phyloP scores from a whole-genome alignment of 1,140 invertebrate species.

The Pachypsylla venusta region DNA sequence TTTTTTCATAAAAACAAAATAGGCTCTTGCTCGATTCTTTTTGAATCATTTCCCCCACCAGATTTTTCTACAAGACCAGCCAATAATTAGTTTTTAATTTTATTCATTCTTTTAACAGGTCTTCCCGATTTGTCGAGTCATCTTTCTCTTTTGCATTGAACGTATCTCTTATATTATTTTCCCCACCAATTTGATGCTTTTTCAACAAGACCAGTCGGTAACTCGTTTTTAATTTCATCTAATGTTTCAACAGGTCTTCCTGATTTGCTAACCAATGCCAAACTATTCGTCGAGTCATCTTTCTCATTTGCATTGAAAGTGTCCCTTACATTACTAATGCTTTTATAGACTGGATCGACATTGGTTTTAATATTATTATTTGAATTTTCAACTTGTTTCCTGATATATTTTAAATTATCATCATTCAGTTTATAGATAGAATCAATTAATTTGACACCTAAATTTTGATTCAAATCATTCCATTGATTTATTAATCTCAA shows the following conservation, averaged over 20 bases:
- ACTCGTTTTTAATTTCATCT: not conserved
- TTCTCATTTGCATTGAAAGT: conserved; percentile 1
- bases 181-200: not conserved
- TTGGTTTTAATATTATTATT: not conserved
- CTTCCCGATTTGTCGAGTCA: not conserved
- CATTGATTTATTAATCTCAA: not conserved
- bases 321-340: not conserved
- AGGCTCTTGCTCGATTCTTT: no score
- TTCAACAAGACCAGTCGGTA: not conserved
- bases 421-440: not conserved
- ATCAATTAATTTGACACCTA: not conserved
- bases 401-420: not conserved
- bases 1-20: no score
- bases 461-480: not conserved
- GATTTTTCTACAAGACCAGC: not conserved
- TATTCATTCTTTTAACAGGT: not conserved
- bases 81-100: not conserved
- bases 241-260: not conserved
- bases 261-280: not conserved
- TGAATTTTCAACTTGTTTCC: not conserved
- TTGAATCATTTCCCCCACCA: no score
- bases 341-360: not conserved
- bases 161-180: conserved; percentile 1
- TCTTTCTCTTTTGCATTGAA: conserved; percentile 1
- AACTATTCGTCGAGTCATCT: conserved; percentile 1